Conservation (phyloP, 2,888 invertebrate species). For the Lapara coniferarum region DNA sequence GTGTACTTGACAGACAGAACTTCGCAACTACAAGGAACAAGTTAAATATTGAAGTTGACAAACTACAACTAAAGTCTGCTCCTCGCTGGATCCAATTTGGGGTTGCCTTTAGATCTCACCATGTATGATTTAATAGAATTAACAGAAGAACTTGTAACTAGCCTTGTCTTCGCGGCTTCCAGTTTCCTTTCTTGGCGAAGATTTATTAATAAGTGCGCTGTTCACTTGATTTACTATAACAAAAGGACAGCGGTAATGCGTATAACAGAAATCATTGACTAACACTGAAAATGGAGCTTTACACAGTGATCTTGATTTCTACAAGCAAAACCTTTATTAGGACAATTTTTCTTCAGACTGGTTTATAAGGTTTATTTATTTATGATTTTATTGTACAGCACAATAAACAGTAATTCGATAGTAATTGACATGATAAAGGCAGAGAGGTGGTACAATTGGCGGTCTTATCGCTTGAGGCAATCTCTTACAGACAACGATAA, state of each 20-base stretch:
- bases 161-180: constrained; percentile 25
- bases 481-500: too few relatives aligned
- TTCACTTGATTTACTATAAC: constrained; percentile 43
- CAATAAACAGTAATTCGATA: too few relatives aligned
- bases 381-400: too few relatives aligned
- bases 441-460: too few relatives aligned
- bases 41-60: constrained; percentile 75
- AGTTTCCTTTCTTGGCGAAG: constrained; percentile 1
- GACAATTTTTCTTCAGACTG: neutral
- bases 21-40: constrained; percentile 62
- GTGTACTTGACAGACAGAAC: constrained; percentile 62
- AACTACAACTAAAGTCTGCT: constrained; percentile 59
- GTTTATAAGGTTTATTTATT: too few relatives aligned
- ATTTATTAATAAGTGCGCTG: constrained; percentile 38
- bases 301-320: constrained; percentile 29
- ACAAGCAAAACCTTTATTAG: neutral
- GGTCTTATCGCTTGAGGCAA: too few relatives aligned
- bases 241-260: constrained; percentile 47
- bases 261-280: constrained; percentile 48
- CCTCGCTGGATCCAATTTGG: constrained; percentile 53
- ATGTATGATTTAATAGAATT: constrained; percentile 53
- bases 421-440: too few relatives aligned
- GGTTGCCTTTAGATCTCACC: constrained; percentile 44
- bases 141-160: constrained; percentile 41
- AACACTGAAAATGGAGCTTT: constrained; percentile 34